Conservation (phyloP, 2,888 invertebrate species). For the Electrophaes corylata region DNA sequence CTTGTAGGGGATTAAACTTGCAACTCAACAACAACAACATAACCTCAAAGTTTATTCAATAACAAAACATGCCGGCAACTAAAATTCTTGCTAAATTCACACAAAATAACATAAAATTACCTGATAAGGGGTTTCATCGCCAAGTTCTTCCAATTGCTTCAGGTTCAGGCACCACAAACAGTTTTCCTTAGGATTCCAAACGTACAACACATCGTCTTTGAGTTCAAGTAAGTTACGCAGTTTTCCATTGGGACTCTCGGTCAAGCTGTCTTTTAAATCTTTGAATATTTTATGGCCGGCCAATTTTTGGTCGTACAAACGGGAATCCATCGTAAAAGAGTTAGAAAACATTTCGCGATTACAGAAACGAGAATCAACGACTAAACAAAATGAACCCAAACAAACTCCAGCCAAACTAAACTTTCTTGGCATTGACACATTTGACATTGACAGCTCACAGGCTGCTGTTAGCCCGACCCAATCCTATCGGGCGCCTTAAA, state of each 20-base stretch:
- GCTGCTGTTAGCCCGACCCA: not conserved
- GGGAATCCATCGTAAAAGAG: slow-evolving; percentile 78
- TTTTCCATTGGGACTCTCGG: slow-evolving; percentile 79
- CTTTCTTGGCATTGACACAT: not conserved
- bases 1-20: not conserved
- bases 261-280: slow-evolving; percentile 81
- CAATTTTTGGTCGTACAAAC: slow-evolving; percentile 84
- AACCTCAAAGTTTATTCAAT: slow-evolving; percentile 32
- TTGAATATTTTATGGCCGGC: slow-evolving; percentile 85
- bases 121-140: slow-evolving; percentile 84
- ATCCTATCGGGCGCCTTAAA: too few relatives aligned
- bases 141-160: slow-evolving; percentile 73
- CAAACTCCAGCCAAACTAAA: not conserved
- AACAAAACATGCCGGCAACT: slow-evolving; percentile 13
- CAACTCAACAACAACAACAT: slow-evolving; percentile 33
- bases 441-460: not conserved
- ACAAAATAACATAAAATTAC: slow-evolving; percentile 57
- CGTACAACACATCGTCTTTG: slow-evolving; percentile 87
- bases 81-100: not conserved
- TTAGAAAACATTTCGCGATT: not conserved
- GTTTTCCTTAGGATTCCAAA: slow-evolving; percentile 87
- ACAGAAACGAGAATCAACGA: not conserved
- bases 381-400: slow-evolving; percentile 2
- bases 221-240: slow-evolving; percentile 86
- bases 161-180: slow-evolving; percentile 86